phyloP scores from a whole-genome alignment of 2,888 invertebrate genomes.

The Melitaea athalia region DNA sequence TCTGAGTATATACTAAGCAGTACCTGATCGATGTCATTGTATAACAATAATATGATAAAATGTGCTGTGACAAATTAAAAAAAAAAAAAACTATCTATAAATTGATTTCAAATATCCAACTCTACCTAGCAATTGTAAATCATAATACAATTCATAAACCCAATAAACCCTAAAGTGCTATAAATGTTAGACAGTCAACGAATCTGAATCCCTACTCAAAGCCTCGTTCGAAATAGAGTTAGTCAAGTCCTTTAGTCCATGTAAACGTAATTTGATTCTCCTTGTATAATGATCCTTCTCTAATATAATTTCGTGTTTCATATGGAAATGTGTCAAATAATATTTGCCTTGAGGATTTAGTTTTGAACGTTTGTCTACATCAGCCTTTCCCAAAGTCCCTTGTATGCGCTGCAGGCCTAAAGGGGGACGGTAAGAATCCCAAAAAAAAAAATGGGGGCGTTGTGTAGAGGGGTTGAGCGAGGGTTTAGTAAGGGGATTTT shows the following conservation, averaged over 20 bases:
- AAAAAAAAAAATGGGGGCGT: too few relatives aligned
- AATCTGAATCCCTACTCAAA: neutral
- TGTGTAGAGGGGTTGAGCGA: too few relatives aligned
- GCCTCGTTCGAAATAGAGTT: slow-evolving; percentile 2
- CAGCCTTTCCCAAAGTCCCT: too few relatives aligned
- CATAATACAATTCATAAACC: neutral
- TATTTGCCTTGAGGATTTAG: neutral
- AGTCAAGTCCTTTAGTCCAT: neutral
- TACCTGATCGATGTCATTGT: too few relatives aligned
- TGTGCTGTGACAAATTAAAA: too few relatives aligned
- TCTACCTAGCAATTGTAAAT: neutral
- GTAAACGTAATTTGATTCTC: neutral
- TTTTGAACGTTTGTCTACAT: too few relatives aligned
- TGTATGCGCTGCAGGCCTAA: too few relatives aligned
- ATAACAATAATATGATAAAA: too few relatives aligned
- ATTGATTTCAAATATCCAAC: neutral
- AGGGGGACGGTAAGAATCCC: too few relatives aligned
- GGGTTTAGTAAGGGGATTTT: too few relatives aligned
- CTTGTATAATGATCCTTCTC: neutral
- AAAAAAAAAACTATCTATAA: too few relatives aligned
- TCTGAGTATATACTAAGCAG: too few relatives aligned
- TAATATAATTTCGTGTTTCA: neutral
- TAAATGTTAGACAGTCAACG: neutral
- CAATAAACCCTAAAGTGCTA: neutral
- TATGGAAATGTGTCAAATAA: neutral